phyloP scores from a whole-genome alignment of 2,113 vertebrate species.

The Spilogale gracilis region DNA sequence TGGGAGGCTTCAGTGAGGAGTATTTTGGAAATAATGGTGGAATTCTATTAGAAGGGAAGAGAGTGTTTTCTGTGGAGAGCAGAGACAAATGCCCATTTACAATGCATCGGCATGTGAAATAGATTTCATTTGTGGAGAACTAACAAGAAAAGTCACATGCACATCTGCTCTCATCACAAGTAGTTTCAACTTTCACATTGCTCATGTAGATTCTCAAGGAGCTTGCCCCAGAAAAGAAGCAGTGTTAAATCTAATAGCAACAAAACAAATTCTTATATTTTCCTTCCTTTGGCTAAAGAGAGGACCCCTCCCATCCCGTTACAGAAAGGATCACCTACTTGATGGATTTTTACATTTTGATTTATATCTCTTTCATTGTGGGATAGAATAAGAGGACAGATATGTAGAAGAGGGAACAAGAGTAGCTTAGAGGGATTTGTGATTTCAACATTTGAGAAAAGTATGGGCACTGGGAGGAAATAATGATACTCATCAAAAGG shows the following conservation, averaged over 20 bases:
- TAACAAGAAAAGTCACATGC: background rate
- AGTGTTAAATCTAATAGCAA: background rate
- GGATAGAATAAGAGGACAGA: background rate
- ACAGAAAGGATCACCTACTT: conserved; percentile 14
- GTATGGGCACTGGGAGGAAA: background rate
- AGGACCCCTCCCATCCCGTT: background rate
- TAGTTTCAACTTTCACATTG: background rate
- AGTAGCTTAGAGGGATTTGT: background rate
- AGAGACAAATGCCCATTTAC: conserved; percentile 32
- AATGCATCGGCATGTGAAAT: background rate
- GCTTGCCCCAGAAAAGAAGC: background rate
- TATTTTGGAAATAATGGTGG: background rate
- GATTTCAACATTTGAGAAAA: conserved; percentile 42
- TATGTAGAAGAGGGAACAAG: background rate
- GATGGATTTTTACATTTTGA: conserved; percentile 24
- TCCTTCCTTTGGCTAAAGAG: background rate
- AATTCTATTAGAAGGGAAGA: background rate
- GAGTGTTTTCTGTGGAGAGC: background rate
- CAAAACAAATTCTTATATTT: background rate
- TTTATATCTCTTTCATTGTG: background rate
- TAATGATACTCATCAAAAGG: background rate
- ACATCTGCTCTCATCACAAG: conserved; percentile 13
- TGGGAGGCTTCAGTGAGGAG: background rate
- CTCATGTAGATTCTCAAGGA: conserved; percentile 58
- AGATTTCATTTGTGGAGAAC: background rate